phyloP scores from a whole-genome alignment of 2,797 vertebrate species.

The Ptychobarbus kaznakovi region DNA sequence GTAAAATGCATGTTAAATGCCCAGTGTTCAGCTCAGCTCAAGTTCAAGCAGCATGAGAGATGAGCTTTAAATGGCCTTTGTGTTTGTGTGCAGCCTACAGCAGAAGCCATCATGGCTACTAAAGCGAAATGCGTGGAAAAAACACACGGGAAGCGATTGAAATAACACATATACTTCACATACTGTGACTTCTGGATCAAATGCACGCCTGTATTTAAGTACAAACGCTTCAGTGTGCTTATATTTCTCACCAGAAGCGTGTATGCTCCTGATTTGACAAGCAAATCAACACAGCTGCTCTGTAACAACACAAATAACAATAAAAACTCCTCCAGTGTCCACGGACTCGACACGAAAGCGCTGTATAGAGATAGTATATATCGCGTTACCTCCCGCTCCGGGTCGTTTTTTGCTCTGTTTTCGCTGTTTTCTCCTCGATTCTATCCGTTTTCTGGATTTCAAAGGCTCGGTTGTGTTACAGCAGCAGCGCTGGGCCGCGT shows the following conservation, averaged over 20 bases:
- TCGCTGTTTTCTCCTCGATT: conserved; percentile 50
- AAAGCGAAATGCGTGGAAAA: background rate
- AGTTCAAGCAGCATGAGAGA: conserved; percentile 19
- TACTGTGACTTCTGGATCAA: accelerated
- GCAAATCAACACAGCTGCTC: conserved; percentile 29
- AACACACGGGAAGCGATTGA: background rate
- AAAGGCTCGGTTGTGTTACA: conserved; percentile 70
- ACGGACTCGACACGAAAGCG: background rate
- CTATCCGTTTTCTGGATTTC: conserved; percentile 67
- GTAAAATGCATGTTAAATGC: background rate
- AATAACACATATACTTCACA: background rate
- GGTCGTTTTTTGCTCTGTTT: conserved; percentile 18
- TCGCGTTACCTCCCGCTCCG: conserved; percentile 75
- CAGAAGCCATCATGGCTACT: background rate
- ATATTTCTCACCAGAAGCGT: background rate
- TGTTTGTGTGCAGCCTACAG: conserved; percentile 14
- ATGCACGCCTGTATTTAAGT: background rate
- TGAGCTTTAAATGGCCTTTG: conserved; percentile 52
- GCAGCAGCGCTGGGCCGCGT: conserved; percentile 56
- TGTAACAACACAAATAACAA: conserved; percentile 1
- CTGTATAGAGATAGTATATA: accelerated
- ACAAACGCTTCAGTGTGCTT: background rate
- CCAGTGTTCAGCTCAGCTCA: background rate
- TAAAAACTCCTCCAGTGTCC: background rate
- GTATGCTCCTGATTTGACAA: conserved; percentile 17